A percentile compares a stretch with the other conserved stretches of the same genome.
These are phyloP conservation scores for Phaethornis superciliosus DNA, from an alignment of 2,113 vertebrate species.

Conservation along the genomic window DNA sequence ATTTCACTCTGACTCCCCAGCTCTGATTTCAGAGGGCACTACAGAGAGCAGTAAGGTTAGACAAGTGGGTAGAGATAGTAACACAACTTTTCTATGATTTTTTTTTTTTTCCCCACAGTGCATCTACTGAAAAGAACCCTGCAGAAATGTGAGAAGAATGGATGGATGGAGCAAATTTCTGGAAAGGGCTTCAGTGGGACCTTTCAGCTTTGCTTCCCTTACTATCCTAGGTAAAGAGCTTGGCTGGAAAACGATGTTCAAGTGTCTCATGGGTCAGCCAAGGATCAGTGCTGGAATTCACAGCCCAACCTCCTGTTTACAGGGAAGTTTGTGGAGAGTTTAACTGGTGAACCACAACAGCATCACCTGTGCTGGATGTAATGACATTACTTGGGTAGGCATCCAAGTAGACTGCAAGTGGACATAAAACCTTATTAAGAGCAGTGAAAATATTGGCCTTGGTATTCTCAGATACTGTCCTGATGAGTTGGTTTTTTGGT, in stretches of 20 bases:
- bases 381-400: not conserved
- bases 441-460: not conserved
- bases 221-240: conserved; percentile 89
- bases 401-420: not conserved
- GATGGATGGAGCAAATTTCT: conserved; percentile 98
- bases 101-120: conserved; percentile 73
- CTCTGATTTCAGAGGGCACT: not conserved
- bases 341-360: not conserved
- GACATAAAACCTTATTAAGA: not conserved
- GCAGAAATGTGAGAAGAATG: conserved; percentile 95
- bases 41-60: not conserved
- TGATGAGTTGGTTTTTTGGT: not conserved
- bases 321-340: not conserved
- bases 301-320: not conserved
- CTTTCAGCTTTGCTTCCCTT: conserved; percentile 94
- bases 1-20: not conserved
- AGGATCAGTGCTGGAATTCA: not conserved
- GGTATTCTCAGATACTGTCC: not conserved
- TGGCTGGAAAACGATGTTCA: not conserved
- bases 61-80: not conserved
- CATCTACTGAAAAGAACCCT: conserved; percentile 91
- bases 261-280: not conserved
- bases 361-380: not conserved
- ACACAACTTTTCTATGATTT: not conserved
- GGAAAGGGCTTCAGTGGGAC: conserved; percentile 97